Percentiles rank a stretch among this genome's conserved stretches.
phyloP scores from a whole-genome alignment of 2,888 invertebrate species.

The Synanthedon myopaeformis region DNA sequence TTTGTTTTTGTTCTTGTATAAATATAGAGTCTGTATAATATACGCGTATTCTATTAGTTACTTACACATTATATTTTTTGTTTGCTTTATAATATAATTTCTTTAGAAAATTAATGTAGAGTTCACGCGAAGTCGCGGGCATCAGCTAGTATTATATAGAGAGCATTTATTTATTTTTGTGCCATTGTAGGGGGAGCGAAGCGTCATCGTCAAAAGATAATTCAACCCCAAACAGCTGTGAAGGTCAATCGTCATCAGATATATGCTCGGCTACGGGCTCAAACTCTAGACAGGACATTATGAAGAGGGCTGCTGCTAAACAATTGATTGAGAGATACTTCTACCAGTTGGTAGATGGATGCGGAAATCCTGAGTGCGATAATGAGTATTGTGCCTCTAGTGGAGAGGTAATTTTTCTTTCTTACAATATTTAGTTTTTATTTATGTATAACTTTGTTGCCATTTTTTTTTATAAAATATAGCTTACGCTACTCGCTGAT shows the following conservation, averaged over 20 bases:
- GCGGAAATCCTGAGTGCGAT: conserved; percentile 88
- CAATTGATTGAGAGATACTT: conserved; percentile 92
- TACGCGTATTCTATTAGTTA: conserved; percentile 6
- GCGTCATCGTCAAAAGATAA: conserved; percentile 61
- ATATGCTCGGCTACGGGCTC: conserved; percentile 39
- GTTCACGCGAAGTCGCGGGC: too few relatives aligned
- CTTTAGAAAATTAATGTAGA: neutral
- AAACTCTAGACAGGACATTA: conserved; percentile 68
- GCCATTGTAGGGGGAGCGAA: conserved; percentile 59
- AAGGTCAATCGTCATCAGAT: conserved; percentile 37
- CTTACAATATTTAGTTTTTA: neutral
- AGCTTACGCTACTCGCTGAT: too few relatives aligned
- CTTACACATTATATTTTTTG: neutral
- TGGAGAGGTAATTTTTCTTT: conserved; percentile 73
- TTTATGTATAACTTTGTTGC: neutral
- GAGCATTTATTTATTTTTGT: conserved; percentile 7
- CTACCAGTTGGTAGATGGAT: conserved; percentile 91
- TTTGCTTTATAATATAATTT: too few relatives aligned
- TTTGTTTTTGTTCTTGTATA: conserved; percentile 38
- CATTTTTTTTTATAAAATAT: too few relatives aligned
- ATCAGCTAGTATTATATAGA: neutral
- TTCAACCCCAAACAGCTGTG: conserved; percentile 42
- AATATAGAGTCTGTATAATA: conserved; percentile 10
- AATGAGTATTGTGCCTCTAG: conserved; percentile 92
- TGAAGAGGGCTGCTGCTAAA: conserved; percentile 83